phyloP scores from a whole-genome alignment of 2,797 vertebrate species.

The Graptemys geographica region DNA sequence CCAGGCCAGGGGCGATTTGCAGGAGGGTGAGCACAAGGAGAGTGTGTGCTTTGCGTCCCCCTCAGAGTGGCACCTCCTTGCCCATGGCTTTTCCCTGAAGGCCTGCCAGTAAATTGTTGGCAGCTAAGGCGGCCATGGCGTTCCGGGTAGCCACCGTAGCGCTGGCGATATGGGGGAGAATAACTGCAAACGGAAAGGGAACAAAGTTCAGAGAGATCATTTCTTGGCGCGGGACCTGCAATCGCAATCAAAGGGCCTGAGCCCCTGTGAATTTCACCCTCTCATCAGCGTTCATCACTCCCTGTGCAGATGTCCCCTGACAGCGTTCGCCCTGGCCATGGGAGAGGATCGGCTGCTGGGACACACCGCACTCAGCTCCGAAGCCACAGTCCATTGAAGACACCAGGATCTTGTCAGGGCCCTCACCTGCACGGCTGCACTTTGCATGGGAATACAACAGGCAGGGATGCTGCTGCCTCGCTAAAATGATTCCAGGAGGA shows the following conservation, averaged over 20 bases:
- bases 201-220: background rate
- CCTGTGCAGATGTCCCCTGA: background rate
- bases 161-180: slow-evolving; percentile 89
- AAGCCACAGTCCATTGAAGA: background rate
- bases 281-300: background rate
- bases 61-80: slow-evolving; percentile 83
- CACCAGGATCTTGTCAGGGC: background rate
- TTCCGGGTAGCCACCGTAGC: slow-evolving; percentile 86
- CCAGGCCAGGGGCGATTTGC: background rate
- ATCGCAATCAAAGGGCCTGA: background rate
- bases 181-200: slow-evolving; percentile 78
- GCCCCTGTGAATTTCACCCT: background rate
- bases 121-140: slow-evolving; percentile 86
- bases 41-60: background rate
- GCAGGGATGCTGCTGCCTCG: too few species aligned
- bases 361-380: background rate
- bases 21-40: background rate
- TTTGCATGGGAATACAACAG: too few species aligned
- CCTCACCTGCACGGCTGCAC: background rate
- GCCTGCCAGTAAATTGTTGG: slow-evolving; percentile 87
- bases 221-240: background rate
- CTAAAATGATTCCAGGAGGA: background rate
- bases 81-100: slow-evolving; percentile 84
- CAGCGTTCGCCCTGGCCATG: background rate
- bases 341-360: too few species aligned